A percentile compares a stretch with the other conserved stretches of the same genome.
Evolutionary conservation across 2,888 invertebrate genomes (phyloP).

Genomic region (Strigamia transsilvanica): DNA sequence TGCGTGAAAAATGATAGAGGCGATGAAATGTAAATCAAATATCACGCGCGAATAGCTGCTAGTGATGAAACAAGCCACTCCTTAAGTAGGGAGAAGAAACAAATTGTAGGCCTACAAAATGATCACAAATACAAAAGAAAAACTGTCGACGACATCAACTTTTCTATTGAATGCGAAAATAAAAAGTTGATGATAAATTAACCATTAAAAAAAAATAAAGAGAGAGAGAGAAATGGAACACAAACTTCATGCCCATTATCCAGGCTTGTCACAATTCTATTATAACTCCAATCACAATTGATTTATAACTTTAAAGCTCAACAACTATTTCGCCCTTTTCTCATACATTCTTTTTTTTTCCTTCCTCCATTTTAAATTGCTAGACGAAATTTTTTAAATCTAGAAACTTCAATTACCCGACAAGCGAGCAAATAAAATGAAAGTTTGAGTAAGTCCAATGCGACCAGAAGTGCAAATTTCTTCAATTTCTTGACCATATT

Average conservation of each 20-base stretch:
- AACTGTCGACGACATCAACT: constrained; percentile 46
- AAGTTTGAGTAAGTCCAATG: no score
- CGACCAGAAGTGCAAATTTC: no score
- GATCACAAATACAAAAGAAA: constrained; percentile 46
- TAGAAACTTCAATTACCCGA: not conserved
- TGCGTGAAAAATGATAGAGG: constrained; percentile 44
- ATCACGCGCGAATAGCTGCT: constrained; percentile 32
- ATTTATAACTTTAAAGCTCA: constrained; percentile 36
- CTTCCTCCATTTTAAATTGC: not conserved
- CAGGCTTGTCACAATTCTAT: constrained; percentile 43
- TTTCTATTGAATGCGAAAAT: constrained; percentile 24
- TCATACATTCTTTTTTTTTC: not conserved
- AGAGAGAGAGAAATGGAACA: constrained; percentile 13
- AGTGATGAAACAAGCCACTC: constrained; percentile 48
- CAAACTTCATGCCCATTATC: constrained; percentile 22
- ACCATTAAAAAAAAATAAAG: not conserved
- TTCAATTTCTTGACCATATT: no score
- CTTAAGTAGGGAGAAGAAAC: constrained; percentile 42
- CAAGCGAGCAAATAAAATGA: not conserved
- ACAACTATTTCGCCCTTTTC: constrained; percentile 35
- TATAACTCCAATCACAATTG: constrained; percentile 45
- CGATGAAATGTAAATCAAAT: constrained; percentile 45
- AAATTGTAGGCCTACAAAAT: constrained; percentile 45
- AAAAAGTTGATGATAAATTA: constrained; percentile 36
- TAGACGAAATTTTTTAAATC: not conserved